These are phyloP conservation scores for Procambarus virginalis DNA, from an alignment of 1,140 invertebrate species.

Conservation along the genomic window DNA sequence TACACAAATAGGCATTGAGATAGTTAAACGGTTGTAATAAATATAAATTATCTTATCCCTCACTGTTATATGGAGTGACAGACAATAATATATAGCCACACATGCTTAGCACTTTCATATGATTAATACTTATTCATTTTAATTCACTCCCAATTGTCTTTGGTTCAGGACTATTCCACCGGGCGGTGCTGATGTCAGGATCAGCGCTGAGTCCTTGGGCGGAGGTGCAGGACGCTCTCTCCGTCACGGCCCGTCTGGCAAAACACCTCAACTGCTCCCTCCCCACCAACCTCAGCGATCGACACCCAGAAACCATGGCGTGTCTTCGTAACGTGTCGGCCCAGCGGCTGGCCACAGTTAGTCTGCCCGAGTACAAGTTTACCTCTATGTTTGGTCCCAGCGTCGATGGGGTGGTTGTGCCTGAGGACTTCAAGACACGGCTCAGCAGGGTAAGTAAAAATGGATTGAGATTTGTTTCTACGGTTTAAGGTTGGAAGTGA, in stretches of 20 bases:
- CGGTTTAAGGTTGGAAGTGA: too few species aligned
- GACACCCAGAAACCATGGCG: slow-evolving; percentile 67
- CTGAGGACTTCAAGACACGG: slow-evolving; percentile 74
- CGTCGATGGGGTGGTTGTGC: slow-evolving; percentile 92
- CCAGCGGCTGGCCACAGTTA: slow-evolving; percentile 48
- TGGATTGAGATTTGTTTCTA: too few species aligned
- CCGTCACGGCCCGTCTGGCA: slow-evolving; percentile 67
- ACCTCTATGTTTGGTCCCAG: slow-evolving; percentile 84
- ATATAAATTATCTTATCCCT: too few species aligned
- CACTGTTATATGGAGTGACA: too few species aligned
- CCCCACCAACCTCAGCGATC: slow-evolving; percentile 61
- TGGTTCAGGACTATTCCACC: slow-evolving; percentile 78
- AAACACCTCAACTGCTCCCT: slow-evolving; percentile 69
- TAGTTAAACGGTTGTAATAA: too few species aligned
- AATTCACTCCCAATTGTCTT: slow-evolving; percentile 14
- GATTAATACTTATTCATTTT: too few species aligned
- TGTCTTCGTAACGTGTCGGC: slow-evolving; percentile 67
- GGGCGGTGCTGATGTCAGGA: slow-evolving; percentile 82
- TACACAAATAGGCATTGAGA: too few species aligned
- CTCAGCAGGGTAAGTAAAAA: slow-evolving; percentile 57
- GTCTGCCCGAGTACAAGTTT: slow-evolving; percentile 65
- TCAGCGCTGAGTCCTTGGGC: slow-evolving; percentile 80
- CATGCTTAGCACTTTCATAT: too few species aligned
- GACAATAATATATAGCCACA: too few species aligned
- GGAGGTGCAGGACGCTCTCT: slow-evolving; percentile 73